Evolutionary conservation across 2,113 vertebrate genomes (phyloP).

Genomic region (Rhinoderma darwinii): DNA sequence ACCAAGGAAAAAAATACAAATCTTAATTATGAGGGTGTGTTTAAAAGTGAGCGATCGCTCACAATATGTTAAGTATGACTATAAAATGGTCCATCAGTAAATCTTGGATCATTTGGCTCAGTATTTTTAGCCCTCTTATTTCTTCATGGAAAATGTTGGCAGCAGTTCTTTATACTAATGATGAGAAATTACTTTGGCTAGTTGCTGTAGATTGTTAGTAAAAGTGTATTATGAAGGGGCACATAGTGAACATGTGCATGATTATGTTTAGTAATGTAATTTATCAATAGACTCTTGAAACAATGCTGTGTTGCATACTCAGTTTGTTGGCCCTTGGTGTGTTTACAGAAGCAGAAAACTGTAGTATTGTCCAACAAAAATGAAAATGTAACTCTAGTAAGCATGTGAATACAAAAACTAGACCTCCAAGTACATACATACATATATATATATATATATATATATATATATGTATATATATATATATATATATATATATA

Average conservation of each 20-base stretch:
- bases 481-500: no score
- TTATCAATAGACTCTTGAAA: slow-evolving; percentile 11
- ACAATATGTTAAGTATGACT: slow-evolving; percentile 40
- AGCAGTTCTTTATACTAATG: slow-evolving; percentile 26
- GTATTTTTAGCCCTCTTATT: slow-evolving; percentile 34
- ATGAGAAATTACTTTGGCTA: slow-evolving; percentile 12
- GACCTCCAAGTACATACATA: no score
- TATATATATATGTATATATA: no score
- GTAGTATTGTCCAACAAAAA: no score
- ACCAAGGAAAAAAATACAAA: slow-evolving; percentile 42
- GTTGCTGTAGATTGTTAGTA: background rate
- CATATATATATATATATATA: no score
- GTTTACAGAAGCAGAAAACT: no score
- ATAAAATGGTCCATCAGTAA: slow-evolving; percentile 45
- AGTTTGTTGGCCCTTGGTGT: no score
- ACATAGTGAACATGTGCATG: background rate
- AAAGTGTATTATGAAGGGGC: background rate
- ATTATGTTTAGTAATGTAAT: background rate
- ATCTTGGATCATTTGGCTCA: slow-evolving; percentile 28
- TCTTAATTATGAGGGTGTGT: slow-evolving; percentile 56
- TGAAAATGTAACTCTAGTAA: no score
- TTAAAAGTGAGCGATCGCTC: slow-evolving; percentile 47
- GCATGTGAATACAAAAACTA: no score
- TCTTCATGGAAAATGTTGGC: slow-evolving; percentile 39
- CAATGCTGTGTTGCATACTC: no score